phyloP scores from a whole-genome alignment of 2,113 vertebrate genomes.

The Scytalopus superciliaris region DNA sequence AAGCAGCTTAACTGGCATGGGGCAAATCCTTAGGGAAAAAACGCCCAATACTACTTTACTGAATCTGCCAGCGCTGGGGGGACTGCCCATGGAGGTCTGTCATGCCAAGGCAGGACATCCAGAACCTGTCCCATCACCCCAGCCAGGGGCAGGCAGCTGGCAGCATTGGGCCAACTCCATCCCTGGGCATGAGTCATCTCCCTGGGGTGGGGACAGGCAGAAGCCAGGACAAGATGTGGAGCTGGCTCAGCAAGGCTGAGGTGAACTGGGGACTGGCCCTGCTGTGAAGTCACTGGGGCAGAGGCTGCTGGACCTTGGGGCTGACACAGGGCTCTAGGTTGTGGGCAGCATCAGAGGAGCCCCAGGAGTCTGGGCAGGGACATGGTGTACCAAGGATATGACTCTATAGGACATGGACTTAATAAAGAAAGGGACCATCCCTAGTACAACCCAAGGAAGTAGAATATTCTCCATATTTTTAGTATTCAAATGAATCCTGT shows the following conservation, averaged over 20 bases:
- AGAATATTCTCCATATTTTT: not conserved
- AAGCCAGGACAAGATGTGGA: fast-evolving
- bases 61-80: no score
- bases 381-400: not conserved
- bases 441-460: not conserved
- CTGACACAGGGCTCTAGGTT: not conserved
- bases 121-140: no score
- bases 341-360: not conserved
- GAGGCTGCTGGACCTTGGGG: fast-evolving
- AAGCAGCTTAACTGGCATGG: no score
- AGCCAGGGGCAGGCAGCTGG: no score
- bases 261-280: fast-evolving
- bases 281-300: fast-evolving
- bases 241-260: not conserved
- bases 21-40: no score
- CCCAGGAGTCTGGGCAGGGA: not conserved
- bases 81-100: no score
- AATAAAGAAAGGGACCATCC: not conserved
- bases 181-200: fast-evolving
- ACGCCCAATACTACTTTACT: no score
- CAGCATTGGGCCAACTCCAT: not conserved
- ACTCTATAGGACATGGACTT: not conserved
- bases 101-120: no score
- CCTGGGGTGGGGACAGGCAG: fast-evolving
- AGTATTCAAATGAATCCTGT: not conserved